phyloP scores from a whole-genome alignment of 2,888 invertebrate genomes.

The Tetramorium bicarinatum region DNA sequence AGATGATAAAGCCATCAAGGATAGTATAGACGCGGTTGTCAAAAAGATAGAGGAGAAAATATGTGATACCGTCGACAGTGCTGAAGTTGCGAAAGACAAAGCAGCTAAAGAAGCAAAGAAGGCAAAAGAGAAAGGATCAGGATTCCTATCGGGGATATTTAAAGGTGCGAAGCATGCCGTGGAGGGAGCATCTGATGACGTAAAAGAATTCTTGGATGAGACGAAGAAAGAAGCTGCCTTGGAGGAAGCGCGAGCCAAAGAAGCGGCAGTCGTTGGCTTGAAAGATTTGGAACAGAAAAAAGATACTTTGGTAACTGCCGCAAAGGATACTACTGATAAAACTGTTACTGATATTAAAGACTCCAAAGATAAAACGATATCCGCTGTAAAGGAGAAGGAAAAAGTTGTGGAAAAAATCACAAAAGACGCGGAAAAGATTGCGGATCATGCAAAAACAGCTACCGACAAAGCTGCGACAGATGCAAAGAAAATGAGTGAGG shows the following conservation, averaged over 20 bases:
- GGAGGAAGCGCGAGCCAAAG: conserved; percentile 84
- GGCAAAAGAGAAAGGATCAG: conserved; percentile 67
- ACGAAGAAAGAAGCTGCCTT: conserved; percentile 82
- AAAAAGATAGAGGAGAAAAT: conserved; percentile 58
- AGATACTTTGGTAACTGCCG: conserved; percentile 52
- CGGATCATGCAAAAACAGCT: conserved; percentile 57
- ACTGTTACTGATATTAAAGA: conserved; percentile 24
- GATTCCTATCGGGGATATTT: conserved; percentile 74
- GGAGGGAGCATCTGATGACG: conserved; percentile 72
- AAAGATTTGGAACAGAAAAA: conserved; percentile 63
- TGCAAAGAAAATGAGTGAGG: conserved; percentile 87
- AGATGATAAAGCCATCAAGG: conserved; percentile 62
- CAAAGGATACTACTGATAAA: conserved; percentile 54
- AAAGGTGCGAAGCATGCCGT: conserved; percentile 73
- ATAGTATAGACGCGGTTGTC: conserved; percentile 56
- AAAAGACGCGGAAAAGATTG: conserved; percentile 58
- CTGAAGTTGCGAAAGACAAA: conserved; percentile 63
- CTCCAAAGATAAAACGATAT: conserved; percentile 40
- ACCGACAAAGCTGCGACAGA: conserved; percentile 62
- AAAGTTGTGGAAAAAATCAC: conserved; percentile 2
- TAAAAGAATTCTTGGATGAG: conserved; percentile 87
- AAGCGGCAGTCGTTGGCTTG: conserved; percentile 76
- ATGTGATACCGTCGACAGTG: conserved; percentile 53
- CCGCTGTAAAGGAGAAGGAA: conserved; percentile 40
- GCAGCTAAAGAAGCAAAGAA: conserved; percentile 58